Conservation (phyloP, 2,888 invertebrate genomes). For the Glyphotaelius pellucidus region DNA sequence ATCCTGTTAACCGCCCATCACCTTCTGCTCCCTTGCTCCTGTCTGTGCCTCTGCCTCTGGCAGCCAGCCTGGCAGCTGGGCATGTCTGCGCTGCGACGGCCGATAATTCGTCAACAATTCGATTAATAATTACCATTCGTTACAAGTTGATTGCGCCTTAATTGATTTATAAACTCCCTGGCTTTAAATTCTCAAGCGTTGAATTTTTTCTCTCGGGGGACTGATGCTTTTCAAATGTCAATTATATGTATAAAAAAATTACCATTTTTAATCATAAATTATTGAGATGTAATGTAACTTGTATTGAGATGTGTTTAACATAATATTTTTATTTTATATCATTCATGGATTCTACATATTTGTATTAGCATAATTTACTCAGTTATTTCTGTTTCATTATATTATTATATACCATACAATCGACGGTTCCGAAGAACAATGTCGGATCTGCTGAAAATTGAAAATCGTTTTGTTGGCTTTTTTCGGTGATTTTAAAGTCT, state of each 20-base stretch:
- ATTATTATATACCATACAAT: no score
- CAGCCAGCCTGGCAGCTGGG: neutral
- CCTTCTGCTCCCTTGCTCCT: neutral
- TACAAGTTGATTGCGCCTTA: constrained; percentile 10
- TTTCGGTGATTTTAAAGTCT: no score
- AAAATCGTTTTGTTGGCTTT: no score
- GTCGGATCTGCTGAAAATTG: no score
- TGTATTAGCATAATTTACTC: no score
- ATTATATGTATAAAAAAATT: neutral
- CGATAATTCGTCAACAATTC: constrained; percentile 28
- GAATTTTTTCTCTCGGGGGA: neutral
- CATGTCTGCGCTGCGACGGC: constrained; percentile 5
- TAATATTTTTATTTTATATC: no score
- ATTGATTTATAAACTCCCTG: constrained; percentile 25
- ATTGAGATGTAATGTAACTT: no score
- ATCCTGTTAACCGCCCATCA: constrained; percentile 4
- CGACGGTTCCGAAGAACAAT: no score
- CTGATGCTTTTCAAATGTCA: neutral
- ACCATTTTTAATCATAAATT: neutral
- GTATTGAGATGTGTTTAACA: no score
- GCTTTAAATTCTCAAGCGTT: neutral
- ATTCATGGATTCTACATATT: no score
- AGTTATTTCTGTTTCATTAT: no score
- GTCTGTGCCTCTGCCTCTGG: neutral
- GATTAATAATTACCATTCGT: constrained; percentile 31